Percentiles rank a stretch among this genome's conserved stretches.
phyloP scores from a whole-genome alignment of 2,888 invertebrate genomes.

The Drosophila meridiana region DNA sequence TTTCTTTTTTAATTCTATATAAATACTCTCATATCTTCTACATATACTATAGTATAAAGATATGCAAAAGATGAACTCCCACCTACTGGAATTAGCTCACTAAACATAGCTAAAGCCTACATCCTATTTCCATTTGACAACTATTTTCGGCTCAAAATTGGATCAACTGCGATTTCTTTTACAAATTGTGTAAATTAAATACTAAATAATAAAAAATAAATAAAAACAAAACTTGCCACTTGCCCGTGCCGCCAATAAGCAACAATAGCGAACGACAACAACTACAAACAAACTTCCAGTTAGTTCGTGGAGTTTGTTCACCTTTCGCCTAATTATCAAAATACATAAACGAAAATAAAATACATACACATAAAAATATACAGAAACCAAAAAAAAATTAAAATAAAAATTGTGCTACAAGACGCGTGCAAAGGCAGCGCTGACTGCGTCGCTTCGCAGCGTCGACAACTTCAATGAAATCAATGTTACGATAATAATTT shows the following conservation, averaged over 20 bases:
- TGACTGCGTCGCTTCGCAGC: conserved; percentile 24
- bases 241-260: conserved; percentile 45
- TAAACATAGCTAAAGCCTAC: neutral
- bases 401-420: conserved; percentile 41
- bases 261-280: conserved; percentile 12
- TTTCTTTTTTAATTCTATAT: too few species aligned
- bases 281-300: conserved; percentile 51
- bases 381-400: conserved; percentile 26
- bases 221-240: conserved; percentile 25
- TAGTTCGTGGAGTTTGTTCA: conserved; percentile 69
- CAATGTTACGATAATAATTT: conserved; percentile 81
- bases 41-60: too few species aligned
- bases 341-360: conserved; percentile 71
- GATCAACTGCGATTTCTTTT: conserved; percentile 72
- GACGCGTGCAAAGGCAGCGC: conserved; percentile 62
- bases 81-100: neutral
- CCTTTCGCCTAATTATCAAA: conserved; percentile 81
- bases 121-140: neutral
- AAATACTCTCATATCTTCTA: neutral
- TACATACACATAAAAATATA: conserved; percentile 12
- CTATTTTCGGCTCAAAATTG: conserved; percentile 12
- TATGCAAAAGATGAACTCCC: too few species aligned
- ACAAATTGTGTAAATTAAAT: conserved; percentile 66
- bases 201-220: conserved; percentile 8
- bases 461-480: conserved; percentile 78